Evolutionary conservation across 2,888 invertebrate species (phyloP).

Genomic region (Meiosimyza decipiens): DNA sequence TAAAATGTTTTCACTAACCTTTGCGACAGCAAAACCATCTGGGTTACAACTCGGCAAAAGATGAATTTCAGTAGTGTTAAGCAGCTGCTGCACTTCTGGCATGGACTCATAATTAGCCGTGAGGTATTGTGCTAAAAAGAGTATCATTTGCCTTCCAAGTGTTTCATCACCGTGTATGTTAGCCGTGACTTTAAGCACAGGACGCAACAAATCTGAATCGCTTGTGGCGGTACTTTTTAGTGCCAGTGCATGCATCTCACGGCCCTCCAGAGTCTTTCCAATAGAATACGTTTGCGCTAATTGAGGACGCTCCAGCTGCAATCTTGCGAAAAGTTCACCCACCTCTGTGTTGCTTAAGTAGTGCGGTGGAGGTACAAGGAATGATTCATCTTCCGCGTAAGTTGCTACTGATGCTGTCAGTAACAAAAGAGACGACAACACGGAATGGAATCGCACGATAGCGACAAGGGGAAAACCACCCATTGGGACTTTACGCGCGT

Average conservation of each 20-base stretch:
- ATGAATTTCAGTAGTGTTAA: slow-evolving; percentile 88
- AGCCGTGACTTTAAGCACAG: slow-evolving; percentile 92
- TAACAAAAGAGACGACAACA: not conserved
- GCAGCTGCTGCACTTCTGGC: slow-evolving; percentile 72
- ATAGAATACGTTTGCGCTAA: slow-evolving; percentile 78
- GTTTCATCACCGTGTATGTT: slow-evolving; percentile 97
- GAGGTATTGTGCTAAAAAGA: slow-evolving; percentile 86
- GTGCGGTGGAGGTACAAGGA: slow-evolving; percentile 62
- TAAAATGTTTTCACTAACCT: slow-evolving; percentile 67
- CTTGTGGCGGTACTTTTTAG: slow-evolving; percentile 75
- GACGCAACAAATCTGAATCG: slow-evolving; percentile 71
- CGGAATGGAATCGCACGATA: not conserved
- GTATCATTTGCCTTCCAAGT: slow-evolving; percentile 83
- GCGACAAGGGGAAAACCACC: not conserved
- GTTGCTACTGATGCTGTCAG: not conserved
- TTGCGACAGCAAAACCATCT: slow-evolving; percentile 88
- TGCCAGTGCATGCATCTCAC: slow-evolving; percentile 79
- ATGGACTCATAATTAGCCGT: slow-evolving; percentile 77
- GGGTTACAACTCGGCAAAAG: slow-evolving; percentile 98
- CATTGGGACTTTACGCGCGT: not conserved
- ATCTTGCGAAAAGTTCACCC: slow-evolving; percentile 71
- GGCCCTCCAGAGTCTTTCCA: slow-evolving; percentile 84
- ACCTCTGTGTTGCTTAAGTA: slow-evolving; percentile 80
- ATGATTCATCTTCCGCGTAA: slow-evolving; percentile 51
- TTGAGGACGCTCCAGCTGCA: slow-evolving; percentile 75